Base-by-base conservation (phyloP, 2,888 invertebrate species). In the Thumatha senex region DNA sequence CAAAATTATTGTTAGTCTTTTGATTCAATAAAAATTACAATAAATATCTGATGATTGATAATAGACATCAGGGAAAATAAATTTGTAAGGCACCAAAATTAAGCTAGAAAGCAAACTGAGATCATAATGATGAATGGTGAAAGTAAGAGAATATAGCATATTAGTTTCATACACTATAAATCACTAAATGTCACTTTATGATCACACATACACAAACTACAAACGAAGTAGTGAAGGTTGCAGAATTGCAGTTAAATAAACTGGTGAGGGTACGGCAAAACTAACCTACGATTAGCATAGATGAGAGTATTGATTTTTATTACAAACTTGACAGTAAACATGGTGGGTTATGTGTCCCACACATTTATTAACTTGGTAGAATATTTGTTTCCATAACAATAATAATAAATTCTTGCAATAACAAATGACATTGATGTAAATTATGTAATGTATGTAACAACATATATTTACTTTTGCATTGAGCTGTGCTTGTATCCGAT, bases 351-450 rank as follows among this genome's bases (percentile, higher is more conserved):
- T 40, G 14, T n/a, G 13, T 3, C 12, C 24, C 49, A 54, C 15
- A 38, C 2, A 40, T 12, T 24, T 40, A 2, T n/a, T 18, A 36
- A 38, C 13, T 12, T 14, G 30, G 31, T 41, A 29, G 0, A 8
- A 34, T 43, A 18, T 51, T 56, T 54, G 43, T 34, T 54, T 35
- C 12, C 54, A 50, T 47, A 60, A 58, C 44, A 72, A 68, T 58
- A 71, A 43, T 41, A 15, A n/a, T 49, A 10, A 31, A 61, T 41
- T 72, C 74, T 69, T 72, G 68, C 71, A 78, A 51, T 70, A 67
- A 74, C 72, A 73, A 71, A 73, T 88, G 90, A 88, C 88, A 88
- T 86, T 88, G 87, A 82, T 78, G 58, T 77, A 84, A 88, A 90
- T 91, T 91, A 91, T 91, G 89, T 91, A 91, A 91, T 89, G 78